Percentiles rank a stretch among this genome's conserved stretches.
Evolutionary conservation across 92 coral and sea anemone species (phyloP).

Genomic region (Phenganax marumi): DNA sequence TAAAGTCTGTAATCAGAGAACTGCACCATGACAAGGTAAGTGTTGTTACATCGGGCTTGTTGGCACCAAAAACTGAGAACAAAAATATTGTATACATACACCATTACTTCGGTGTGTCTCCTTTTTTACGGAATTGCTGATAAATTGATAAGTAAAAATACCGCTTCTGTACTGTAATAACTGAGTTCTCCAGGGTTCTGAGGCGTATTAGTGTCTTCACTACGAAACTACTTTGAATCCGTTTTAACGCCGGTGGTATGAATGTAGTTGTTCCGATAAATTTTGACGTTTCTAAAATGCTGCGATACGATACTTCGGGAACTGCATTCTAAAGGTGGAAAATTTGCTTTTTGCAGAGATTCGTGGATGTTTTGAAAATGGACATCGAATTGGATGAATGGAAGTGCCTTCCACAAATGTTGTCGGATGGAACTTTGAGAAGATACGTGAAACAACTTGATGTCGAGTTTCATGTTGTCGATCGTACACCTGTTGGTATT

Average conservation of each 20-base stretch:
- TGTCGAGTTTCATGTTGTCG: constrained; percentile 69
- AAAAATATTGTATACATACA: background rate
- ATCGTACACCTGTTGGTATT: constrained; percentile 40
- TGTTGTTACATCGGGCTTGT: background rate
- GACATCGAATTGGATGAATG: constrained; percentile 92
- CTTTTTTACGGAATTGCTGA: too few relatives aligned
- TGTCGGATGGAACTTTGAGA: constrained; percentile 70
- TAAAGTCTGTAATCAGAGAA: constrained; percentile 61
- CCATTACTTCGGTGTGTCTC: too few relatives aligned
- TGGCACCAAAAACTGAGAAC: background rate
- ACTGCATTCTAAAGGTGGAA: background rate
- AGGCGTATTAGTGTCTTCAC: too few relatives aligned
- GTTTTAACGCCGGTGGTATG: too few relatives aligned
- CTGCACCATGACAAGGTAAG: constrained; percentile 74
- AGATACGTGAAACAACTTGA: constrained; percentile 69
- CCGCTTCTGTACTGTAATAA: too few relatives aligned
- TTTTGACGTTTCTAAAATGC: too few relatives aligned
- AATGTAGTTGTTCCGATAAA: too few relatives aligned
- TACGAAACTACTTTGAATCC: too few relatives aligned
- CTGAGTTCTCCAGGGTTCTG: too few relatives aligned
- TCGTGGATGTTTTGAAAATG: constrained; percentile 77
- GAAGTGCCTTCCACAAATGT: constrained; percentile 82
- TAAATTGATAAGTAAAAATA: too few relatives aligned
- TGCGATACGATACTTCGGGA: too few relatives aligned
- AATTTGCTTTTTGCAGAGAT: constrained; percentile 38